Conservation (phyloP, 2,797 vertebrate genomes). For the Intellagama lesueurii region DNA sequence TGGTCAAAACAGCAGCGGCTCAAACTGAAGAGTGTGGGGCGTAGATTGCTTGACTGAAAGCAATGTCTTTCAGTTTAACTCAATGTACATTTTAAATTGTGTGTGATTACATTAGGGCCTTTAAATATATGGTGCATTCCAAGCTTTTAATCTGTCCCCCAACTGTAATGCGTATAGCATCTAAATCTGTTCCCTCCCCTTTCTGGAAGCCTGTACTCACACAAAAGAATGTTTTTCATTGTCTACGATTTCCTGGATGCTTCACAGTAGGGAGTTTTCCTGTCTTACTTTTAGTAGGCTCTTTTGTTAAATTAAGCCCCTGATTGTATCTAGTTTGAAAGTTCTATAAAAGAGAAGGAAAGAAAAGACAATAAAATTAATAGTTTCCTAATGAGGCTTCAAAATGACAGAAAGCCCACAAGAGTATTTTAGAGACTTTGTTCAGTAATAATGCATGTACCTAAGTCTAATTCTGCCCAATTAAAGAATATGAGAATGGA, state of each 20-base stretch:
- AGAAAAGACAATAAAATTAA: slow-evolving; percentile 32
- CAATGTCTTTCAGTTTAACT: not conserved
- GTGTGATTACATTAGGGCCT: not conserved
- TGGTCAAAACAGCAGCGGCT: no score
- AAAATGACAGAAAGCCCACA: slow-evolving; percentile 16
- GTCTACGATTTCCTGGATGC: not conserved
- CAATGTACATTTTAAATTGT: not conserved
- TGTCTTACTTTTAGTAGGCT: slow-evolving; percentile 3
- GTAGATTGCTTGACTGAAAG: no score
- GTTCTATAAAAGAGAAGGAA: slow-evolving; percentile 3
- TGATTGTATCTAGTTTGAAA: not conserved
- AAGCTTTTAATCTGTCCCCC: not conserved
- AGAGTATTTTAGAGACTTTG: slow-evolving; percentile 50
- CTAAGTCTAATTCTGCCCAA: slow-evolving; percentile 69
- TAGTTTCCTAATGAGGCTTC: slow-evolving; percentile 31
- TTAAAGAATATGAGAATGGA: slow-evolving; percentile 61
- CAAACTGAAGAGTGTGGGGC: no score
- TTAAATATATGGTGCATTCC: not conserved
- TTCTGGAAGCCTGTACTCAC: not conserved
- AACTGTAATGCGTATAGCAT: not conserved
- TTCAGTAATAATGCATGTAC: slow-evolving; percentile 62
- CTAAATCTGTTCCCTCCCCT: not conserved
- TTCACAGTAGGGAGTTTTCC: not conserved
- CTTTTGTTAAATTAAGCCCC: slow-evolving; percentile 16
- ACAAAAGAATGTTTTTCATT: not conserved